Percentiles rank a stretch among this genome's conserved stretches.
Conservation (phyloP, 2,113 vertebrate species). For the Ptychochromis oligacanthus region DNA sequence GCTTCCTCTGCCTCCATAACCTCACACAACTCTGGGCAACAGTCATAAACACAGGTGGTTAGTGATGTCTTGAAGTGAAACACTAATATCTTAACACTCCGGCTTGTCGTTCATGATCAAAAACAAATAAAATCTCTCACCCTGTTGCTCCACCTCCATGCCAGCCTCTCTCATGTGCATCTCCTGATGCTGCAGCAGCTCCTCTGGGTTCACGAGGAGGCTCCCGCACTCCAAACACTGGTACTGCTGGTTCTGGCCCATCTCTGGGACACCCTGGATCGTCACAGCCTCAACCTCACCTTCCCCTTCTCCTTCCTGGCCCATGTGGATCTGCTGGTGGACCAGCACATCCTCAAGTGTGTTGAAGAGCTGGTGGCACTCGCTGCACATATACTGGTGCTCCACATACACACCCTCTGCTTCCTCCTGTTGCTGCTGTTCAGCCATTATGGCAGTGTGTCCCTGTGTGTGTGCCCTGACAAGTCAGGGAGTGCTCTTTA, state of each 20-base stretch:
- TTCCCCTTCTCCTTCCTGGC: conserved; percentile 60
- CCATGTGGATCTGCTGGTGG: conserved; percentile 88
- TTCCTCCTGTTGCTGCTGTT: conserved; percentile 72
- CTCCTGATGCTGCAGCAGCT: conserved; percentile 89
- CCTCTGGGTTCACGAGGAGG: conserved; percentile 82
- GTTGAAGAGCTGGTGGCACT: conserved; percentile 88
- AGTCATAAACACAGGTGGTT: background rate
- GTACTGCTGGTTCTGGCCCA: conserved; percentile 83
- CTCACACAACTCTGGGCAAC: conserved; percentile 73
- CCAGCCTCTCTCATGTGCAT: conserved; percentile 85
- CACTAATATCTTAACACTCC: background rate
- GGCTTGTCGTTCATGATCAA: background rate
- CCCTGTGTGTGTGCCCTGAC: background rate
- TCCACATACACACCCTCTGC: conserved; percentile 78
- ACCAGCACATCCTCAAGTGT: conserved; percentile 88
- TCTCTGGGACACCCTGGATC: conserved; percentile 56
- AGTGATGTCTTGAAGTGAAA: background rate
- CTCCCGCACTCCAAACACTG: conserved; percentile 89
- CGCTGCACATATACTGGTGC: conserved; percentile 93
- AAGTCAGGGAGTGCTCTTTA: background rate
- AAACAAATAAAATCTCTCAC: conserved; percentile 51
- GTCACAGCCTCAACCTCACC: conserved; percentile 44
- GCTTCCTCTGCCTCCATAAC: conserved; percentile 67
- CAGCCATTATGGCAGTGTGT: conserved; percentile 56
- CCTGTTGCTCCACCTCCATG: conserved; percentile 75